phyloP scores from a whole-genome alignment of 2,797 vertebrate genomes.

The Lerista edwardsae region DNA sequence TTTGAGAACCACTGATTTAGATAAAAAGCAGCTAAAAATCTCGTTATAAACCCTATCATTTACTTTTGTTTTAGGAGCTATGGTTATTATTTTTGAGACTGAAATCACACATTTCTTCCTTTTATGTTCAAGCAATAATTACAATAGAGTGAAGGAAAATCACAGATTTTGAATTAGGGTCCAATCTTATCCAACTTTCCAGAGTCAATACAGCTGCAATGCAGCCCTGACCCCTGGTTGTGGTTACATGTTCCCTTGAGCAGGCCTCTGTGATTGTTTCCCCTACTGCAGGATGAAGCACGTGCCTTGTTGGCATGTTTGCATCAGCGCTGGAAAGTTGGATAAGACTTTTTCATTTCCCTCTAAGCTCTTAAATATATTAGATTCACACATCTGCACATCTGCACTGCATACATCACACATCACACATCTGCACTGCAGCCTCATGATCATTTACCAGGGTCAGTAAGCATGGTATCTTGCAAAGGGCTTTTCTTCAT shows the following conservation, averaged over 20 bases:
- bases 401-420: neutral
- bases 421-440: neutral
- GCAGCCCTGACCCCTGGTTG: no score
- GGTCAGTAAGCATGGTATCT: neutral
- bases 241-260: no score
- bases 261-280: no score
- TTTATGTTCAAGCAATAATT: neutral
- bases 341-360: neutral
- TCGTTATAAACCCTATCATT: no score
- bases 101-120: constrained; percentile 3
- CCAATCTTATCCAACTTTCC: no score
- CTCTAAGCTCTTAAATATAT: neutral
- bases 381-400: neutral
- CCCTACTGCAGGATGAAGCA: no score
- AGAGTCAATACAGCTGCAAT: no score
- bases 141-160: constrained; percentile 8
- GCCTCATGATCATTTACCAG: neutral
- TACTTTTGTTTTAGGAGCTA: neutral
- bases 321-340: no score
- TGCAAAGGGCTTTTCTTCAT: neutral
- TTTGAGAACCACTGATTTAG: no score
- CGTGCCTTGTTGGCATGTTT: no score
- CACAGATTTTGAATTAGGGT: no score
- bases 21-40: no score
- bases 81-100: neutral